A percentile compares a stretch with the other conserved stretches of the same genome.
Evolutionary conservation across 2,797 vertebrate genomes (phyloP).

Genomic region (Crocodylus rhombifer): DNA sequence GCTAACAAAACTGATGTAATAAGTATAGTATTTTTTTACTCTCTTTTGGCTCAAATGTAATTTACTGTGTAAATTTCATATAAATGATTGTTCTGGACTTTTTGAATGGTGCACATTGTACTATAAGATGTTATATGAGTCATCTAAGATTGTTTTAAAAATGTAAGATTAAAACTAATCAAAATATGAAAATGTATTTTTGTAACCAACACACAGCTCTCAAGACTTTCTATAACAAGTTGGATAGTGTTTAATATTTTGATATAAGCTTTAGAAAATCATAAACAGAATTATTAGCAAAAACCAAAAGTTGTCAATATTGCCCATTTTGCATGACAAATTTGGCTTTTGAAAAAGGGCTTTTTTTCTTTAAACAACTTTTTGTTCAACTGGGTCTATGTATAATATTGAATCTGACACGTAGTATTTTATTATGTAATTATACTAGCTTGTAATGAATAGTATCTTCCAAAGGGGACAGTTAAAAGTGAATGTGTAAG

Average conservation of each 20-base stretch:
- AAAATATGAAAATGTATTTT: not conserved
- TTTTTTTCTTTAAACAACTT: not conserved
- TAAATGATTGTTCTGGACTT: not conserved
- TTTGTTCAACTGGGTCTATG: not conserved
- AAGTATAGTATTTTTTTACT: not conserved
- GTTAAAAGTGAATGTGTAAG: not conserved
- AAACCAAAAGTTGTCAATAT: not conserved
- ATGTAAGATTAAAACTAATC: not conserved
- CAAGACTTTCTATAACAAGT: not conserved
- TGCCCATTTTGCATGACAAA: not conserved
- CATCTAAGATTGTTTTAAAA: not conserved
- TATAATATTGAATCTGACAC: not conserved
- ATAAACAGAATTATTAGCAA: not conserved
- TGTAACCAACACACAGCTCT: no score
- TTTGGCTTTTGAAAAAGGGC: not conserved
- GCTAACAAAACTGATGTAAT: not conserved
- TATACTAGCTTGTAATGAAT: not conserved
- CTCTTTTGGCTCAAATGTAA: not conserved
- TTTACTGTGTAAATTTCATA: constrained; percentile 18
- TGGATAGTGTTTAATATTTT: not conserved
- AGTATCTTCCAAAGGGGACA: no score
- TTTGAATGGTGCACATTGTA: not conserved
- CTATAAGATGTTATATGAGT: not conserved
- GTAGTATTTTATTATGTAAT: not conserved
- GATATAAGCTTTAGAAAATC: not conserved